Evolutionary conservation across 2,888 invertebrate genomes (phyloP), one percentile per base, ranked within the genome.

Genomic region (Prosapia bicincta): DNA sequence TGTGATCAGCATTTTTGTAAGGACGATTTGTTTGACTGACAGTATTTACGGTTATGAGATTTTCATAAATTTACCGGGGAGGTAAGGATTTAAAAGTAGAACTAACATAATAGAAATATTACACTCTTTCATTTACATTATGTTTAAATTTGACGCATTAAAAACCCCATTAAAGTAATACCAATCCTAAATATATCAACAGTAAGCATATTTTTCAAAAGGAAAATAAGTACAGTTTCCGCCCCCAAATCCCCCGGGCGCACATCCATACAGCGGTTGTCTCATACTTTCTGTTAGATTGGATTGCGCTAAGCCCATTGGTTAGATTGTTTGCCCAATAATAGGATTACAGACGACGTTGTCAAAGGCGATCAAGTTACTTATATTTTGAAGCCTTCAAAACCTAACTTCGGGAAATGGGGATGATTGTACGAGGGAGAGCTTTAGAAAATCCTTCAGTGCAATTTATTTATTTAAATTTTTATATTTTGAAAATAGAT

Each of bases 221-320:
- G 38, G 15, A 54, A 54, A 15, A 13, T 10, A 13, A 54, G 20
- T 54, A 30, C 9, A 54, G 20, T 54, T 54, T 20, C 54, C 54
- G 20, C 54, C 54, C 20, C 20, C 5, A 54, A 15, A 20, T 54
- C 9, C 54, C 54, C 54, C 3, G 54, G 54, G 54, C 20, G 54
- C 54, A 20, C 54, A 54, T 54, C 54, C 54, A 20, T 54, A 20
- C 20, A 54, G n/a, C 54, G 72, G 72, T 66, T 32, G 67, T 67
- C 72, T 72, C 66, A 67, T 72, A 72, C 72, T 72, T 73, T 69
- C 54, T 73, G 38, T 69, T 43, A 73, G 73, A 73, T 73, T 73
- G 73, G 73, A 73, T 68, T 68, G 73, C 68, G 54, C 54, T 54
- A 54, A 54, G 54, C 54, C 54, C 54, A 54, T 54, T 54, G 10